Conservation (phyloP, 2,797 vertebrate genomes). For the Sebastiscus tertius region DNA sequence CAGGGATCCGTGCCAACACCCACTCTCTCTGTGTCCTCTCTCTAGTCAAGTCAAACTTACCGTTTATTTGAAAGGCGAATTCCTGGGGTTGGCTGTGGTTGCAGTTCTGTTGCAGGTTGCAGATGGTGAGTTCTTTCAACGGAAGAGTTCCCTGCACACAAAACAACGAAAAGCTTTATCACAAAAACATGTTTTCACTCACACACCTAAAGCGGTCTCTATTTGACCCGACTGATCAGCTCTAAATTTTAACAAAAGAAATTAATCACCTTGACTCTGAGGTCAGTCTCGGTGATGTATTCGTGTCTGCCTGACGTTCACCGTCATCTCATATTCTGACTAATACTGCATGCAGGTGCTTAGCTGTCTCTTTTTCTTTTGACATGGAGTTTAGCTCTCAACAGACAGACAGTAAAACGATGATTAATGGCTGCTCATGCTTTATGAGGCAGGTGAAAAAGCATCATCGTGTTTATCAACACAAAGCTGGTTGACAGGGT, state of each 20-base stretch:
- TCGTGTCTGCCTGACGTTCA: constrained; percentile 40
- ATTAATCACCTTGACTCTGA: constrained; percentile 14
- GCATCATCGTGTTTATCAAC: constrained; percentile 58
- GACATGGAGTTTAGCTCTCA: constrained; percentile 5
- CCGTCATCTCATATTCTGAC: constrained; percentile 51
- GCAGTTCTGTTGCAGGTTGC: constrained; percentile 81
- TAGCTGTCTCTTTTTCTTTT: constrained; percentile 22
- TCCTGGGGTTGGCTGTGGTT: constrained; percentile 81
- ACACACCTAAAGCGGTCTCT: neutral
- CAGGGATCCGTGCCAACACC: constrained; percentile 21
- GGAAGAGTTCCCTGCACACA: constrained; percentile 90
- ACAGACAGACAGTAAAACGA: constrained; percentile 39
- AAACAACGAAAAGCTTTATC: constrained; percentile 30
- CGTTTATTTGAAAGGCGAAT: constrained; percentile 91
- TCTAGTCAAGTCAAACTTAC: constrained; percentile 71
- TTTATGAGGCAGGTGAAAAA: constrained; percentile 55
- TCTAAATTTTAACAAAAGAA: neutral
- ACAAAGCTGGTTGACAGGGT: constrained; percentile 45
- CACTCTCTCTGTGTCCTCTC: neutral
- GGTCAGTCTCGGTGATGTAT: constrained; percentile 37
- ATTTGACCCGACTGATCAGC: neutral
- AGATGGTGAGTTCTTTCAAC: constrained; percentile 88
- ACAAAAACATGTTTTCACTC: neutral
- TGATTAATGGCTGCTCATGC: constrained; percentile 71
- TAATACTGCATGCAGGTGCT: constrained; percentile 47